Base-by-base conservation (phyloP, 2,888 invertebrate genomes). In the Hypercompe scribonia region DNA sequence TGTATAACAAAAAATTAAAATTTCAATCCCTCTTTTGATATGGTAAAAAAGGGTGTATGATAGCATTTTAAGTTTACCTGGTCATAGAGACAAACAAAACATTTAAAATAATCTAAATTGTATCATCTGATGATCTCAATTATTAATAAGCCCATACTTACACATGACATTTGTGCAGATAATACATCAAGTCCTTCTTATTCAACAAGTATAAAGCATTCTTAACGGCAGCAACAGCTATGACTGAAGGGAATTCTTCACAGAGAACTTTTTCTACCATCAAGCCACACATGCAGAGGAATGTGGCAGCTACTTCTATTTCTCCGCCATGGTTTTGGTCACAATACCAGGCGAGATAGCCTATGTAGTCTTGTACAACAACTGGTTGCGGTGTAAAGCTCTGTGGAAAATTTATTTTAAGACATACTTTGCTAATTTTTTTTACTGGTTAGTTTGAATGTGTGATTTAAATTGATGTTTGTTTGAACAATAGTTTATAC, bases 291-390 rank as follows among this genome's bases (percentile, higher is more conserved):
- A 92, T 87, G 78, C 89, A 91, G 0, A 95, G 77, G 77, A 94
- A 94, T 0, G 93, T 92, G 7, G 94, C 92, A 0, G 92, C 92
- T 31, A 87, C 79, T 72, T 93, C 91, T 7, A 93, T 90, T 70
- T 93, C 92, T 0, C 86, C 90, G 2, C 88, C 86, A 0, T 86
- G 75, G 0, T 76, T 64, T 0, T 74, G 77, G 75, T 92, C 90
- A 65, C 92, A 92, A 83, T 88, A 90, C 93, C 92, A 94, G 0
- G 92, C 84, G 0, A 94, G 72, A 75, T 93, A 94, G 0, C 88
- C 82, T 70, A 94, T 92, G 76, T 84, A 94, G 34, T 95, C 94
- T 72, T 94, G 91, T 0, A 93, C 87, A 0, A 93, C 81, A 1
- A 94, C 87, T 2, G 94, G 93, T 61, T 90, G 91, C 0, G 72